phyloP scores from a whole-genome alignment of 2,797 vertebrate genomes.

The Acanthornis magna region DNA sequence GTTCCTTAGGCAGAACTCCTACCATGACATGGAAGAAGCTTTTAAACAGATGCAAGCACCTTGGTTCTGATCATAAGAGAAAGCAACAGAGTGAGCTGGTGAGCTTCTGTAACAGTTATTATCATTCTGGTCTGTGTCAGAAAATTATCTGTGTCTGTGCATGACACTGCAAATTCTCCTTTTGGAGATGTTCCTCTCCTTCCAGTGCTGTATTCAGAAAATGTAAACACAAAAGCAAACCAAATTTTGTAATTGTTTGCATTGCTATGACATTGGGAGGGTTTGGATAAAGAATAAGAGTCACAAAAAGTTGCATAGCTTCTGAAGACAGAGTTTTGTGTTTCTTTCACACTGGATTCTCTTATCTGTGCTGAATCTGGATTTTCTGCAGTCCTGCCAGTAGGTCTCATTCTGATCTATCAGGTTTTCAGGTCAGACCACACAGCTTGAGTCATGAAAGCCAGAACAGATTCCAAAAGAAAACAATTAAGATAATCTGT shows the following conservation, averaged over 20 bases:
- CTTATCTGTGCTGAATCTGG: not conserved
- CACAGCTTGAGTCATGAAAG: not conserved
- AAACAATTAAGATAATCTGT: not conserved
- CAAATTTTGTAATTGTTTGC: not conserved
- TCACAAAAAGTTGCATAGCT: not conserved
- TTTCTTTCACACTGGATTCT: not conserved
- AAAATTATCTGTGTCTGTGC: not conserved
- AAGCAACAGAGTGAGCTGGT: not conserved
- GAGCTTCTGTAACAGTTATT: not conserved
- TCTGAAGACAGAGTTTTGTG: not conserved
- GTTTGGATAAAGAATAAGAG: not conserved
- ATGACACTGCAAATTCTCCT: not conserved
- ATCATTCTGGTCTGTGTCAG: not conserved
- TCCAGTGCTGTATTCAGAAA: not conserved
- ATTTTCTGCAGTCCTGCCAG: not conserved
- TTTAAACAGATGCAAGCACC: not conserved
- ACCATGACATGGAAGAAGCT: not conserved
- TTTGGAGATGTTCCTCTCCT: not conserved
- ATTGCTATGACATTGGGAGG: not conserved
- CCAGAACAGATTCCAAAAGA: not conserved
- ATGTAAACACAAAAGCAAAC: rapidly evolving
- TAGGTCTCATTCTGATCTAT: not conserved
- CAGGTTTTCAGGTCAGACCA: not conserved
- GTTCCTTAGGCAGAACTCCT: not conserved
- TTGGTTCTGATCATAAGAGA: not conserved